Base-by-base conservation (phyloP, 2,888 invertebrate genomes). In the Patella caerulea region DNA sequence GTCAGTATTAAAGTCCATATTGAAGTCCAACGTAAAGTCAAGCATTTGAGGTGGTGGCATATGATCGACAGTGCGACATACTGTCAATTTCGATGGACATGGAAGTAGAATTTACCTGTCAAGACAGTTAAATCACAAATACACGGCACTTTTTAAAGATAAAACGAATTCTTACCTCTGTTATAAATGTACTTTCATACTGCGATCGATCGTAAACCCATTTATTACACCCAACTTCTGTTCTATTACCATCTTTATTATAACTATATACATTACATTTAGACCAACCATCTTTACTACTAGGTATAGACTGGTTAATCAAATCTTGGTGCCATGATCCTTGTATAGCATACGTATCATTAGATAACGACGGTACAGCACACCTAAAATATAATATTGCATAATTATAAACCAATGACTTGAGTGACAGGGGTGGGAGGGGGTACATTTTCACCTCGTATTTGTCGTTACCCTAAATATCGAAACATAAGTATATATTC, bases 261-360 rank as follows among this genome's bases (percentile, higher is more conserved):
- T 45, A 45, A 53, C 45, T 24, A 24, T 24, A 65, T 3, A 65
- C 11, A 24, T 65, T 65, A 19, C 65, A 65, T 65, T 65, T 65
- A 11, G 65, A 65, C 24, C 19, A 65, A 19, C 65, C 65, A 65
- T 19, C 55, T 17, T 29, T n/a, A 15, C 15, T 24, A 3, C 72
- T 69, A 1, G 87, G 87, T 19, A 87, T 86, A 24, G 82, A 81
- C 15, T 76, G 65, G 71, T 84, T 83, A 56, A 87, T 78, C 34
- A 85, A 71, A 34, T 53, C 17, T 59, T 77, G 73, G 56, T 87
- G 88, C 29, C 69, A 59, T 5, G 75, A 72, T 72, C 71, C 75
- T 69, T 85, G 84, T 17, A 85, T 75, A 11, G 73, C 79, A 71
- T 83, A 88, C 4, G 86, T 87, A 80, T 88, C 88, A 74, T 87